Evolutionary conservation across 1,140 invertebrate species (phyloP), one percentile per base, ranked within the genome.

Genomic region (Rhyacophila brunnea): DNA sequence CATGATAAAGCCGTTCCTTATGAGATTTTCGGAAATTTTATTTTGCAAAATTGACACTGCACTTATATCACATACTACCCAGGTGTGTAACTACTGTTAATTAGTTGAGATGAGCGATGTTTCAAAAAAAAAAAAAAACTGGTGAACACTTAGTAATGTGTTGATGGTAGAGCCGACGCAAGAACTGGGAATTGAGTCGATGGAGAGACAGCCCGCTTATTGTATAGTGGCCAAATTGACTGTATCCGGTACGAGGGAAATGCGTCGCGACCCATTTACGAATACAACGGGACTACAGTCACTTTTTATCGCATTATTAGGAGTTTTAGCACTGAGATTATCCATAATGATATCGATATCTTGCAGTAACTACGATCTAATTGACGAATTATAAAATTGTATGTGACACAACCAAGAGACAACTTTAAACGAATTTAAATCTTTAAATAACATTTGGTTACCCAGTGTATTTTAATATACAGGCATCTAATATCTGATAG

Each of bases 221-320:
- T 57, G 54, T 40, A 15, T 48, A 10, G 23, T 44, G 23, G 19
- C 49, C 73, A 74, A 78, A 78, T 78, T 78, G 76, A 71, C 68
- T 68, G 67, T 71, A 78, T 78, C 76, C 76, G 76, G 74, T 68
- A 51, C 68, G 70, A 76, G 71, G 75, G 76, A 75, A 76, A 78
- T 76, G 72, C 74, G 73, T 71, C 70, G 68, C 69, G 73, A 71
- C 71, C 71, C 76, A 74, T 76, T 74, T 75, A 74, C 71, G 68
- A 70, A 68, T 71, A 71, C 70, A 68, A 66, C 68, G 48, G 56
- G 35, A 47, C 20, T 47, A 20, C 17, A 46, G 9, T 46, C 18
- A 6, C 17, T 46, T 15, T 46, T 28, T 28, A 28, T 28, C 23
- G 9, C 23, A 28, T 28, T 28, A 28, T 28, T 28, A 28, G 23